A percentile compares a stretch with the other conserved stretches of the same genome.
phyloP scores from a whole-genome alignment of 1,140 invertebrate genomes.

The Drosophila albomicans region DNA sequence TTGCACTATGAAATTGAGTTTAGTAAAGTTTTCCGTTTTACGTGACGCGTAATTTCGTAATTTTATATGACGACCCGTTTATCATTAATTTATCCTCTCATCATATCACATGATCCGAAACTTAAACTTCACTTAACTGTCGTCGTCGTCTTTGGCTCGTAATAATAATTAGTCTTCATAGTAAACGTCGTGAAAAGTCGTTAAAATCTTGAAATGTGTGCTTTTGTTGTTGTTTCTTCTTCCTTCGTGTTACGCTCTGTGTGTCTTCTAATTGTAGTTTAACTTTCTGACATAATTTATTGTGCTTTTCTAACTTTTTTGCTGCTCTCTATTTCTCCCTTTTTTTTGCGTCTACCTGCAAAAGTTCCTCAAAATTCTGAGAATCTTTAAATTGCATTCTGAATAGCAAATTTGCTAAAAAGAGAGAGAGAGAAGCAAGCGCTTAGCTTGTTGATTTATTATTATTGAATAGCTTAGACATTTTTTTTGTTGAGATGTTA shows the following conservation, averaged over 20 bases:
- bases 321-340: slow-evolving; percentile 16
- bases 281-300: slow-evolving; percentile 78
- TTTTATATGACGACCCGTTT: slow-evolving; percentile 52
- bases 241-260: slow-evolving; percentile 24
- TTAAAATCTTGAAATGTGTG: slow-evolving; percentile 55
- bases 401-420: slow-evolving; percentile 52
- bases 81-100: slow-evolving; percentile 44
- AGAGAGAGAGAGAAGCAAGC: slow-evolving; percentile 14
- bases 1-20: slow-evolving; percentile 27
- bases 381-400: slow-evolving; percentile 77
- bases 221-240: slow-evolving; percentile 12
- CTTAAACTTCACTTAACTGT: slow-evolving; percentile 49
- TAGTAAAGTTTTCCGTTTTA: slow-evolving; percentile 22
- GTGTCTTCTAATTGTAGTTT: slow-evolving; percentile 75
- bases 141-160: slow-evolving; percentile 18
- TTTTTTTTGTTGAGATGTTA: slow-evolving; percentile 25
- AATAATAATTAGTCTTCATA: slow-evolving; percentile 67
- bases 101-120: slow-evolving; percentile 57
- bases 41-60: slow-evolving; percentile 43
- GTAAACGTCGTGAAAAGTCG: slow-evolving; percentile 48
- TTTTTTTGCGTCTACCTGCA: slow-evolving; percentile 53
- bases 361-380: slow-evolving; percentile 47
- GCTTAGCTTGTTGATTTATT: slow-evolving; percentile 52
- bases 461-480: slow-evolving; percentile 33
- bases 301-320: slow-evolving; percentile 42